These are phyloP conservation scores for Mustela lutreola DNA, from an alignment of 2,113 vertebrate genomes.

Conservation along the genomic window DNA sequence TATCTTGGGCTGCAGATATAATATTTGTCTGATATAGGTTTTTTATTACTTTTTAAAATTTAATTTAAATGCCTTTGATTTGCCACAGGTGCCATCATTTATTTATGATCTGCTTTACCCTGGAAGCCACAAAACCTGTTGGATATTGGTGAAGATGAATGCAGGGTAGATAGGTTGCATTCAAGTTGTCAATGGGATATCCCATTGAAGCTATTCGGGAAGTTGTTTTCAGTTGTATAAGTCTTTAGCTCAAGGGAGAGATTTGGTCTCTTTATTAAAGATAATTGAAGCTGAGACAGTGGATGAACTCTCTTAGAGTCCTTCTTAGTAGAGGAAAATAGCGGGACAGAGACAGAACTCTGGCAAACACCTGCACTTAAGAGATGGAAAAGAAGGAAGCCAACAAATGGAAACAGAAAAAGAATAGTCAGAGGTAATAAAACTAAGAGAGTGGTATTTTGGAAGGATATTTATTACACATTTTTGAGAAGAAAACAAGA, in stretches of 20 bases:
- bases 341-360: background rate
- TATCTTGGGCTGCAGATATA: background rate
- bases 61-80: slow-evolving; percentile 34
- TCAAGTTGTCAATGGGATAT: background rate
- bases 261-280: background rate
- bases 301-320: background rate
- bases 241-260: background rate
- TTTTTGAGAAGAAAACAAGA: background rate
- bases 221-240: background rate
- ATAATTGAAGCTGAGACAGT: background rate
- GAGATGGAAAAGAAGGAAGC: background rate
- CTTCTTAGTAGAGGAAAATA: background rate
- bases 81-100: background rate
- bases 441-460: background rate
- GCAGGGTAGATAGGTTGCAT: slow-evolving; percentile 15
- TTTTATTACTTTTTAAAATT: background rate
- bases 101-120: background rate
- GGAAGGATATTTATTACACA: background rate
- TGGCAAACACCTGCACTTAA: background rate
- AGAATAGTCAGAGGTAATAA: background rate
- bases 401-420: background rate
- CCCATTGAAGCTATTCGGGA: background rate
- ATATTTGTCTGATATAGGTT: background rate
- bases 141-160: background rate
- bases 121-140: background rate